Evolutionary conservation across 2,113 vertebrate genomes (phyloP).

Genomic region (Grantiella picta): DNA sequence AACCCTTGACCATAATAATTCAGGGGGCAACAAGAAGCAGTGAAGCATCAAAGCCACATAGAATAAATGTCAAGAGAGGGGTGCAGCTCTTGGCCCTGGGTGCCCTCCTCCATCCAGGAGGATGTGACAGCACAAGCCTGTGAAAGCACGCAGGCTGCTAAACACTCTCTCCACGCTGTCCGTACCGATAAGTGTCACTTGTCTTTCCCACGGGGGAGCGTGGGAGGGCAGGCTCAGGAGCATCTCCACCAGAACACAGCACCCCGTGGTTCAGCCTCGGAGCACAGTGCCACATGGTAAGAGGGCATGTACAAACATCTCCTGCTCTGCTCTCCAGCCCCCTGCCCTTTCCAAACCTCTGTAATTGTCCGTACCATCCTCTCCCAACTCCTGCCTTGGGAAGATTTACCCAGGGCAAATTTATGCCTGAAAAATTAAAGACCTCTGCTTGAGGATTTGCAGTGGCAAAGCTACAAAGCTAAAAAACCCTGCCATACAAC

Average conservation of each 20-base stretch:
- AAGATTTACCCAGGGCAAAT: background rate
- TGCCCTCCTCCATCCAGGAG: accelerated
- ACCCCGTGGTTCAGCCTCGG: accelerated
- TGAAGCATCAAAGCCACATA: background rate
- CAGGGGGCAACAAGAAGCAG: background rate
- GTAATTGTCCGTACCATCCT: background rate
- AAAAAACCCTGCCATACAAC: background rate
- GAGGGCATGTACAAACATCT: background rate
- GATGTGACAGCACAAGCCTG: background rate
- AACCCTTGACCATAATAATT: background rate
- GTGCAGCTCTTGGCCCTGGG: background rate
- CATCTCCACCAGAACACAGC: background rate
- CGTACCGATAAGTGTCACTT: background rate
- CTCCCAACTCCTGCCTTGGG: background rate
- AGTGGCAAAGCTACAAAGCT: background rate
- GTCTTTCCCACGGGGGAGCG: background rate
- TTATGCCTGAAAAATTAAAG: background rate
- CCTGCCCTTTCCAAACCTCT: background rate
- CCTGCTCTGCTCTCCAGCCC: background rate
- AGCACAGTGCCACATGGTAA: background rate
- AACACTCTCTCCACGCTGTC: background rate
- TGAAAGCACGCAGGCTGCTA: background rate
- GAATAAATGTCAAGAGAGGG: background rate
- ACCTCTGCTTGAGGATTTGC: background rate
- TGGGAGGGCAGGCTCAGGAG: background rate